A percentile compares a stretch with the other conserved stretches of the same genome.
Evolutionary conservation across 2,888 invertebrate species (phyloP).

Genomic region (Hypomecis punctinalis): DNA sequence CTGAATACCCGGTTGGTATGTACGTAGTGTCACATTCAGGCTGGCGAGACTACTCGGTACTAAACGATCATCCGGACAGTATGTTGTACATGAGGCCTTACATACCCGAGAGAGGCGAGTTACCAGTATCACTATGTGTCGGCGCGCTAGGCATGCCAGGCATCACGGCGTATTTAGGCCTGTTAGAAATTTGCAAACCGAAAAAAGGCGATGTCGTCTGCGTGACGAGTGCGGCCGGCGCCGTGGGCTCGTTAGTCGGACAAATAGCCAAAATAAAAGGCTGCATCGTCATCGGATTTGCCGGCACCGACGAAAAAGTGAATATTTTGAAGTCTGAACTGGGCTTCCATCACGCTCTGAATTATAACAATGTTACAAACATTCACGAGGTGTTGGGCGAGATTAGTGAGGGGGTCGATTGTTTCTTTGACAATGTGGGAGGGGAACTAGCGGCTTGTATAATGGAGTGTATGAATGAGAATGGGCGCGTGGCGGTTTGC

Average conservation of each 20-base stretch:
- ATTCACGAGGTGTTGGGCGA: slow-evolving; percentile 75
- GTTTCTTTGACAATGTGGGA: slow-evolving; percentile 90
- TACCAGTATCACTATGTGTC: slow-evolving; percentile 80
- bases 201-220: slow-evolving; percentile 87
- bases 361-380: slow-evolving; percentile 86
- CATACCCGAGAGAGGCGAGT: slow-evolving; percentile 76
- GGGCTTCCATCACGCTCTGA: slow-evolving; percentile 87
- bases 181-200: slow-evolving; percentile 86
- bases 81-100: slow-evolving; percentile 55
- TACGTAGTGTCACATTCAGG: slow-evolving; percentile 86
- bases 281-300: slow-evolving; percentile 72
- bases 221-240: slow-evolving; percentile 88
- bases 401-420: slow-evolving; percentile 87
- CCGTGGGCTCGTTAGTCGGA: slow-evolving; percentile 88
- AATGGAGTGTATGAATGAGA: slow-evolving; percentile 83
- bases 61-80: slow-evolving; percentile 49
- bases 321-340: slow-evolving; percentile 85
- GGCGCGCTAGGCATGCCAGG: slow-evolving; percentile 88
- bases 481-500: slow-evolving; percentile 85
- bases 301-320: slow-evolving; percentile 87
- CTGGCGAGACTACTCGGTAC: slow-evolving; percentile 84
- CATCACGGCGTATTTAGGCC: slow-evolving; percentile 55
- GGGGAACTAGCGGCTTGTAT: slow-evolving; percentile 84
- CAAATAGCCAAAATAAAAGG: slow-evolving; percentile 86
- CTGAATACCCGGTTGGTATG: slow-evolving; percentile 84